Conservation (phyloP, 2,888 invertebrate genomes). For the Epinotia brunnichana region DNA sequence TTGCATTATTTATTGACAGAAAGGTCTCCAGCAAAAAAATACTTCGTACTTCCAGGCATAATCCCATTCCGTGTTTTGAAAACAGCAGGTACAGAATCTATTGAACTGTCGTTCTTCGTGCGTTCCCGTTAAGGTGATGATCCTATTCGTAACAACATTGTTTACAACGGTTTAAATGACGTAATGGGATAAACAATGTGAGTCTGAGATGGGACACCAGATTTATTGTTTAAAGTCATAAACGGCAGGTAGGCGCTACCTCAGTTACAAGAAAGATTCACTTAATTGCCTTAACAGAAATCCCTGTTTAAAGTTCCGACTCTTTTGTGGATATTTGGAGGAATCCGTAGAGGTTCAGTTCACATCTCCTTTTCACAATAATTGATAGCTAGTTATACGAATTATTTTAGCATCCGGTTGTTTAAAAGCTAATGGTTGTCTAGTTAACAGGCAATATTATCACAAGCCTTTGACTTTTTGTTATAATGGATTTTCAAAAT, state of each 20-base stretch:
- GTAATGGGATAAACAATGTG: constrained; percentile 77
- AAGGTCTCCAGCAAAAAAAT: constrained; percentile 25
- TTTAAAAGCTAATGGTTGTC: constrained; percentile 21
- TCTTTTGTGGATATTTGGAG: constrained; percentile 55
- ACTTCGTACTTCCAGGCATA: constrained; percentile 28
- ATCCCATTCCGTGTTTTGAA: constrained; percentile 45
- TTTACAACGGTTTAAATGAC: constrained; percentile 69
- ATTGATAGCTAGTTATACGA: constrained; percentile 48
- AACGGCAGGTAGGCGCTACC: constrained; percentile 79
- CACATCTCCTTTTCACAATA: constrained; percentile 20
- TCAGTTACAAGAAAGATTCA: constrained; percentile 71
- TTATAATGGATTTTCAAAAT: background rate
- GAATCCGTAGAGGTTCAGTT: constrained; percentile 46
- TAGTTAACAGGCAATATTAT: constrained; percentile 17
- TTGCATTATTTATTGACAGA: constrained; percentile 16
- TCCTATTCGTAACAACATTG: constrained; percentile 66
- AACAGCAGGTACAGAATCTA: constrained; percentile 71
- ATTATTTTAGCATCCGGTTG: constrained; percentile 46
- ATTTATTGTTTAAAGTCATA: constrained; percentile 67
- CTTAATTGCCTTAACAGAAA: constrained; percentile 70
- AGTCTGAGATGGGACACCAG: constrained; percentile 55
- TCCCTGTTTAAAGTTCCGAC: constrained; percentile 57
- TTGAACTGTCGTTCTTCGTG: constrained; percentile 57
- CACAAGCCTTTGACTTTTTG: constrained; percentile 6
- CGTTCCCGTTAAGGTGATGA: constrained; percentile 75